Percentiles rank a stretch among this genome's conserved stretches.
phyloP scores from a whole-genome alignment of 2,888 invertebrate genomes.

The Tetrapedia diversipes region DNA sequence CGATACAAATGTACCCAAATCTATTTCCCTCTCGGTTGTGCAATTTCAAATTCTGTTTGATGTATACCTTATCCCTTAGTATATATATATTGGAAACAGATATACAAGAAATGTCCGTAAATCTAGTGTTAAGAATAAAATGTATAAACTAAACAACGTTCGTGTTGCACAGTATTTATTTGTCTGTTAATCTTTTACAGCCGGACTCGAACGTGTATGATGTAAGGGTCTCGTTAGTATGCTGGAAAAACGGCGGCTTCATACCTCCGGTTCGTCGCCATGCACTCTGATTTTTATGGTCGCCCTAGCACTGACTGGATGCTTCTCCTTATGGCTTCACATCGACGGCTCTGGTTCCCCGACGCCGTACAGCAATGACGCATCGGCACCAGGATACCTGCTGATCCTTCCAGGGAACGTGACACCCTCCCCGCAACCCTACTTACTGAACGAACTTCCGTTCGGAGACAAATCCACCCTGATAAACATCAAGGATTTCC shows the following conservation, averaged over 20 bases:
- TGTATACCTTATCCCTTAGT: no score
- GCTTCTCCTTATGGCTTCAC: slow-evolving; percentile 76
- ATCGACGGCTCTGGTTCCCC: slow-evolving; percentile 68
- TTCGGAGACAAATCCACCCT: slow-evolving; percentile 77
- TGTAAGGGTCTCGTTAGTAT: slow-evolving; percentile 73
- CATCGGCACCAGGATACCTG: slow-evolving; percentile 68
- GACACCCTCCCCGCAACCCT: slow-evolving; percentile 67
- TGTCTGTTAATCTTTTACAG: slow-evolving; percentile 35
- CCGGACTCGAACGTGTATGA: slow-evolving; percentile 58
- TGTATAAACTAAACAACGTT: neutral
- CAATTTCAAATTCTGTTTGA: no score
- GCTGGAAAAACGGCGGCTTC: slow-evolving; percentile 78
- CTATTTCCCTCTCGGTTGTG: no score
- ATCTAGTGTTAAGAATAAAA: neutral
- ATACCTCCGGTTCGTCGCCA: slow-evolving; percentile 76
- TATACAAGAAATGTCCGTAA: no score
- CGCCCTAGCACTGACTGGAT: slow-evolving; percentile 74
- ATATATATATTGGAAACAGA: no score
- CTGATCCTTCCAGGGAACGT: slow-evolving; percentile 71
- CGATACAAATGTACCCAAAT: no score
- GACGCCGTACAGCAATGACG: slow-evolving; percentile 58
- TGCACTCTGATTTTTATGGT: slow-evolving; percentile 74
- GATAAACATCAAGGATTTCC: slow-evolving; percentile 85
- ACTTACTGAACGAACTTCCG: slow-evolving; percentile 74
- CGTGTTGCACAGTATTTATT: neutral